Conservation (phyloP, 1,140 invertebrate genomes). For the Colletes gigas region DNA sequence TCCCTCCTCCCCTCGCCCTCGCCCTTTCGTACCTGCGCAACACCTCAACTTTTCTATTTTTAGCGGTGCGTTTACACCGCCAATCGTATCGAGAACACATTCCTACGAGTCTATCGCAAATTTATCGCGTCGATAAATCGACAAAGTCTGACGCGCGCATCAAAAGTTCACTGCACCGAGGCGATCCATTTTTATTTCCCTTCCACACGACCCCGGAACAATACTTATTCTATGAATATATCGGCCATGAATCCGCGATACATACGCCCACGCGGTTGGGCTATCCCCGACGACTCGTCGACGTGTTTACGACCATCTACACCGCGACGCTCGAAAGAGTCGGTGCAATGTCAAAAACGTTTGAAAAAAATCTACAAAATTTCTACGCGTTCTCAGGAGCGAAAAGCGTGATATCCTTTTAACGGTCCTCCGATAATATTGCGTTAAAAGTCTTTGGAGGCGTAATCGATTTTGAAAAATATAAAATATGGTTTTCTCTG, state of each 20-base stretch:
- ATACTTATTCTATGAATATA: neutral
- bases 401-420: too few relatives aligned
- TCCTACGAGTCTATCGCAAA: slow-evolving; percentile 12
- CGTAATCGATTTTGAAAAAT: too few relatives aligned
- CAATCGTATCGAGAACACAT: slow-evolving; percentile 9
- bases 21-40: neutral
- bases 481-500: too few relatives aligned
- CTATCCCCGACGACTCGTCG: neutral
- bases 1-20: neutral
- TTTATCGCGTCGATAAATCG: slow-evolving; percentile 18
- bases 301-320: neutral
- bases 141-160: neutral
- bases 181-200: slow-evolving; percentile 23
- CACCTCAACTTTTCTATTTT: slow-evolving; percentile 8
- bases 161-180: neutral
- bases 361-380: too few relatives aligned
- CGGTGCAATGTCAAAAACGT: too few relatives aligned
- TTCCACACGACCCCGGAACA: neutral
- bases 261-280: neutral
- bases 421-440: too few relatives aligned
- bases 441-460: too few relatives aligned
- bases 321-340: too few relatives aligned
- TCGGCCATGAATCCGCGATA: neutral
- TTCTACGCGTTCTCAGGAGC: too few relatives aligned
- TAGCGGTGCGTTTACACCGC: neutral